Base-by-base conservation (phyloP, 2,888 invertebrate genomes). In the Acrobasis suavella region DNA sequence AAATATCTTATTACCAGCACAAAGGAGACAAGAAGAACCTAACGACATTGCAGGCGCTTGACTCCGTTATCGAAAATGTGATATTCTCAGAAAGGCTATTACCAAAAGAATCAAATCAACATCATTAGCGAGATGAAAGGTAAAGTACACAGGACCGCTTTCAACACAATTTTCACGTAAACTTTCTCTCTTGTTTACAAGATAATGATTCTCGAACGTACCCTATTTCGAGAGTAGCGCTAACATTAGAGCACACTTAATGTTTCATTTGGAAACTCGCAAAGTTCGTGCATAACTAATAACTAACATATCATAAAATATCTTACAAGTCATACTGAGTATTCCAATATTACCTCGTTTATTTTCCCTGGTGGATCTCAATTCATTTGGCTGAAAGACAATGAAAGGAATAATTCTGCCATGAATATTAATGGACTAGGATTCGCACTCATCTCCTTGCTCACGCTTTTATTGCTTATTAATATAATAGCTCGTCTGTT, bases 371-470 rank as follows among this genome's bases (percentile, higher is more conserved):
- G 78, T 78, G 73, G 77, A 77, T 80, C 78, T 78, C 79, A 82
- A 82, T 86, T 86, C 79, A 82, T 85, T 86, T 80, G 76, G 72
- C 75, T 75, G 71, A 81, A 84, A 87, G 83, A 86, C 84, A 87
- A 85, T 83, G 82, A 80, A 82, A 81, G 80, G 85, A 85, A 87
- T 89, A 87, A 89, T 87, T 87, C 81, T 76, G 74, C 79, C 80
- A 89, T 90, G 87, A 89, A 89, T 89, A 89, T 88, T 89, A 89
- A 89, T 88, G 85, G 85, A 81, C 74, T 73, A 78, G 81, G 80
- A 81, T 81, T 86, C 81, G 78, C 83, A 85, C 83, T 87, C 83
- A 78, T 85, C 81, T 76, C 78, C 69, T 73, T 74, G 76, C 79
- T 80, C 73, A 72, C 75, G 79, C 76, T 85, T 85, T 83, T 86